Evolutionary conservation across 2,113 vertebrate species (phyloP).

Genomic region (Bombycilla garrulus): DNA sequence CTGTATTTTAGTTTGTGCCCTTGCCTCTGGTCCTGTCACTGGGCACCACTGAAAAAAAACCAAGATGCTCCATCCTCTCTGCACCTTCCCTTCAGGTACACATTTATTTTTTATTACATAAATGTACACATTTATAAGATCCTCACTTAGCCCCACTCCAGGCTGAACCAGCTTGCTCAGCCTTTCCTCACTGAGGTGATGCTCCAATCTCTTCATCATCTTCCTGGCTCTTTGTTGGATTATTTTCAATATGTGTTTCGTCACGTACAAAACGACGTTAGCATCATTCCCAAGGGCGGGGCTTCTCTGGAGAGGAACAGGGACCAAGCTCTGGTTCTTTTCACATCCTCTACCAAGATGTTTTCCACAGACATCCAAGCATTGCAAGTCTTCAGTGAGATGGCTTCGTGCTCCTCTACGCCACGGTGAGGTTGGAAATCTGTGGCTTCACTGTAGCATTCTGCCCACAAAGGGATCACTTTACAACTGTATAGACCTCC

Average conservation of each 20-base stretch:
- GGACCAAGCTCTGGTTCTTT: background rate
- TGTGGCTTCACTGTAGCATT: background rate
- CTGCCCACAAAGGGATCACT: background rate
- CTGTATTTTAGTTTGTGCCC: background rate
- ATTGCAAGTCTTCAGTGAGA: fast-evolving
- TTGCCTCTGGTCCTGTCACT: background rate
- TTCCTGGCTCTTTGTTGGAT: background rate
- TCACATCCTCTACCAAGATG: background rate
- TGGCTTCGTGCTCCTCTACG: fast-evolving
- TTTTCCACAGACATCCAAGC: background rate
- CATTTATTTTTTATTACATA: no score
- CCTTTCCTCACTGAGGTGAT: background rate
- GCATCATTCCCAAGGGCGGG: background rate
- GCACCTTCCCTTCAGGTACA: background rate
- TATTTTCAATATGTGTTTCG: background rate
- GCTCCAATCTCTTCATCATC: background rate
- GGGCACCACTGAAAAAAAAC: background rate
- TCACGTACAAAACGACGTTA: background rate
- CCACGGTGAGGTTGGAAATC: background rate
- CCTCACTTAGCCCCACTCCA: background rate
- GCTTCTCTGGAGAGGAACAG: background rate
- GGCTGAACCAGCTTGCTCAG: background rate
- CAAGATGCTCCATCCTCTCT: background rate
- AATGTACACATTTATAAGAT: background rate
- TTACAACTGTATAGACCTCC: background rate